Evolutionary conservation across 1,140 invertebrate genomes (phyloP), one percentile per base, ranked within the genome.

Genomic region (Drosophila kanapiae): DNA sequence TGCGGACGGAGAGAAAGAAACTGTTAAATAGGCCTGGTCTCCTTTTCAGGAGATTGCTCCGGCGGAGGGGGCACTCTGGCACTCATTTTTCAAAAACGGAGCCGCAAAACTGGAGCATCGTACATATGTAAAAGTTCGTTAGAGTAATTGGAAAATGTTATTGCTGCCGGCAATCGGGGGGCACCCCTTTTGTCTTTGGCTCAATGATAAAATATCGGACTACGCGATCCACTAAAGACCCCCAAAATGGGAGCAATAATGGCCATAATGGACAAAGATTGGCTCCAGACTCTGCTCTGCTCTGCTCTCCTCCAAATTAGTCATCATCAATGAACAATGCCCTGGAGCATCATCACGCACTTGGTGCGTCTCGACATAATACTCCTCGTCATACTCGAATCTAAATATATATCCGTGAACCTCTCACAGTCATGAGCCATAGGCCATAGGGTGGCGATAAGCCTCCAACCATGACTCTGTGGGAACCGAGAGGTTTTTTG

Each of bases 161-260:
- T 48, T 77, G 37, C 42, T 8, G 13, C 33, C 31, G 23, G 23
- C 23, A 23, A 23, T 2, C 1, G 23, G 1, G 5, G 31, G 31
- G 3, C 3, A 6, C 31, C 35, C n/a, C 14, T 18, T 23, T 65
- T 81, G 64, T 59, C 64, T 78, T 70, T 70, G 58, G 58, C 57
- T 33, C 67, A 68, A 62, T 62, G 80, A 74, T 82, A 77, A 87
- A 87, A 87, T 82, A 80, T 82, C 40, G 61, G 47, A 68, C 70
- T 56, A 75, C 77, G 53, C 18, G 48, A 56, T 48, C 37, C 56
- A 51, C 78, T 77, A 85, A 78, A 86, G 75, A 84, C 77, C 45
- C 59, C 54, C 54, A 49, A 80, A 74, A 84, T 84, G 80, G 74
- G 63, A 70, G 74, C 71, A 58, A 80, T 84, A 84, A 87, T 71